phyloP scores from a whole-genome alignment of 2,113 vertebrate species.

The Sinocyclocheilus anophthalmus region DNA sequence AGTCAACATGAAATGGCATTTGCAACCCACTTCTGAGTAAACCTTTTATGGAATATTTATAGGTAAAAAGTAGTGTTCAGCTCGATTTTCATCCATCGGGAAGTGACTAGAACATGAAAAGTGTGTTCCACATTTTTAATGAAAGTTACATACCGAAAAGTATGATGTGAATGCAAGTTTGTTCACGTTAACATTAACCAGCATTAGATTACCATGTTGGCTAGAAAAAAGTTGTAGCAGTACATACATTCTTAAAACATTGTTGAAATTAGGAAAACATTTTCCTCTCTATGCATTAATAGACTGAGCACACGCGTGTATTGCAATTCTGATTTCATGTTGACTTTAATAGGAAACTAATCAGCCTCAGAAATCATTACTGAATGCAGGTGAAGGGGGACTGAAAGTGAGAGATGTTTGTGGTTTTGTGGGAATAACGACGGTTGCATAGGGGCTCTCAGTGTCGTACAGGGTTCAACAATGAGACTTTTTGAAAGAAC shows the following conservation, averaged over 20 bases:
- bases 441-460: not conserved
- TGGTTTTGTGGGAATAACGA: constrained; percentile 14
- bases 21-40: not conserved
- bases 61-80: not conserved
- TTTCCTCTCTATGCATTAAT: not conserved
- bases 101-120: not conserved
- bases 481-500: not conserved
- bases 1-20: constrained; percentile 19
- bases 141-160: not conserved
- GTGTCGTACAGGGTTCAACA: not conserved
- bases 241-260: not conserved
- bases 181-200: not conserved
- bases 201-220: not conserved
- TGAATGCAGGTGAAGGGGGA: constrained; percentile 11
- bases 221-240: not conserved
- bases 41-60: not conserved
- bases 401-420: not conserved
- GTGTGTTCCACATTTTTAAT: not conserved
- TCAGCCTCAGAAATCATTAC: not conserved
- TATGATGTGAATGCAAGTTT: not conserved
- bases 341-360: constrained; percentile 13
- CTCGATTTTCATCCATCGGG: not conserved
- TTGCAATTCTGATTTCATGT: constrained; percentile 1
- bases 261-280: not conserved
- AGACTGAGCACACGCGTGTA: not conserved